phyloP scores from a whole-genome alignment of 2,888 invertebrate genomes.

The Nipponacmea schrenckii region DNA sequence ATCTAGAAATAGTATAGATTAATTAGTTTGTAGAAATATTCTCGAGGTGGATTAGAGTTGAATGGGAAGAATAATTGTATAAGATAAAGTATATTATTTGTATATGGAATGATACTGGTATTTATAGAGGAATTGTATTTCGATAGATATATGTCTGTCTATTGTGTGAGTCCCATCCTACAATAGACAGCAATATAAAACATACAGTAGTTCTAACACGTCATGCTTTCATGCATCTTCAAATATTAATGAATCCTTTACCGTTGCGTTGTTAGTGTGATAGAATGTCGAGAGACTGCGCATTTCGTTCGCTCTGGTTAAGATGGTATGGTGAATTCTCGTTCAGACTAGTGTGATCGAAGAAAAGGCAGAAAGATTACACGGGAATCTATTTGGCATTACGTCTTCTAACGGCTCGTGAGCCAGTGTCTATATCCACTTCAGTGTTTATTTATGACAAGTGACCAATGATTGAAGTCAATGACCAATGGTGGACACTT shows the following conservation, averaged over 20 bases:
- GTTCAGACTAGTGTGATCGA: neutral
- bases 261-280: neutral
- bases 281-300: neutral
- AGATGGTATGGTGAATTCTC: conserved; percentile 6
- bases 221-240: conserved; percentile 1
- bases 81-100: too few relatives aligned
- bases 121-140: too few relatives aligned
- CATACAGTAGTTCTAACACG: neutral
- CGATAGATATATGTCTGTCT: too few relatives aligned
- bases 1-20: too few relatives aligned
- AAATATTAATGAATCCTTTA: conserved; percentile 4
- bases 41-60: too few relatives aligned
- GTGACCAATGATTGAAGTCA: conserved; percentile 3
- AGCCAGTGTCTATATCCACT: conserved; percentile 2
- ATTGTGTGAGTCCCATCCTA: too few relatives aligned
- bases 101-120: too few relatives aligned
- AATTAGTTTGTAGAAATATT: too few relatives aligned
- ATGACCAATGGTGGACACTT: conserved; percentile 8
- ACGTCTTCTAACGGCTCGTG: conserved; percentile 6
- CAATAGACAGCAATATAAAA: too few relatives aligned
- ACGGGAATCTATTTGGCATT: conserved; percentile 6
- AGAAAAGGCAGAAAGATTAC: conserved; percentile 9
- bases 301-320: conserved; percentile 4
- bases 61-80: too few relatives aligned
- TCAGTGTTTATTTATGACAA: neutral